Evolutionary conservation across 2,888 invertebrate genomes (phyloP), one percentile per base, ranked within the genome.

Genomic region (Apamea crenata): DNA sequence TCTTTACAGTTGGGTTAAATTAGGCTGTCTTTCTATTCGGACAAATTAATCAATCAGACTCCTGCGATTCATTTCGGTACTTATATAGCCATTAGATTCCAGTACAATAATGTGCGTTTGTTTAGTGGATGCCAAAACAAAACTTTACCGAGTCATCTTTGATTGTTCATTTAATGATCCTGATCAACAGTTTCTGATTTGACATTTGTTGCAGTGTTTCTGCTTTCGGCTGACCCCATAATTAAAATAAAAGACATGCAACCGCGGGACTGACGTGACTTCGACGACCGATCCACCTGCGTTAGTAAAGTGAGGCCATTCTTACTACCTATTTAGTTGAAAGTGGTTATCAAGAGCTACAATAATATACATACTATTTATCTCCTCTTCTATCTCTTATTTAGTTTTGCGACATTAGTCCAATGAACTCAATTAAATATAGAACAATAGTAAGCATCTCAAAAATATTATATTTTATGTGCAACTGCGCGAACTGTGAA

Each of bases 381-480:
- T 36, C n/a, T 44, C 32, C 6, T 53, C 44, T 78, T 66, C 53
- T 77, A 50, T n/a, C 12, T 50, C 50, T 29, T 40, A 80, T 53
- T 69, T 74, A 61, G n/a, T 44, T 78, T 66, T 70, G 44, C 16
- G n/a, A 16, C 72, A 32, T 77, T 59, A n/a, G 86, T 86, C 59
- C 84, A 86, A 77, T 77, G 84, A 86, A 86, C 87, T 78, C 68
- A 8, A 67, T 73, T 73, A 69, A 78, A 76, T 75, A 80, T 80
- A 80, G 71, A 80, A 77, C 65, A 77, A 80, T 81, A 79, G 47
- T 61, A 74, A 76, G 61, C 73, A 68, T 74, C 65, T 72, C 36
- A 78, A 86, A 86, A 88, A 82, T 78, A 82, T 75, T 14, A 86
- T 78, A 78, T 78, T 82, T 81, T 76, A 80, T 77, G 63, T 82